These are phyloP conservation scores for Poecilobothrus nobilitatus DNA, from an alignment of 2,888 invertebrate genomes.

Conservation along the genomic window DNA sequence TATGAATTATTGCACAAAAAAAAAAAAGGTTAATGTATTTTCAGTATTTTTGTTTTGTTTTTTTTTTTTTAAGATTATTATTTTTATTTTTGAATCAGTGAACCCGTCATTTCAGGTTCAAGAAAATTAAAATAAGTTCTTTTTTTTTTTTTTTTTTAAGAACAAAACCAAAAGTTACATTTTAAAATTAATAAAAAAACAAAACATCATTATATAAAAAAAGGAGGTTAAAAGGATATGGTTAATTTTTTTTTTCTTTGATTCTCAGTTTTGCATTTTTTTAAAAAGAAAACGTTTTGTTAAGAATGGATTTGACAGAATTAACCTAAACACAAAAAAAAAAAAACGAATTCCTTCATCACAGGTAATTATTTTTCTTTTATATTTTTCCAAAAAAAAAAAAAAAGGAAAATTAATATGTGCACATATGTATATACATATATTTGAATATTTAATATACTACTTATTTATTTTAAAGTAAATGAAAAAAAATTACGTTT, in stretches of 20 bases:
- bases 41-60: background rate
- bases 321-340: background rate
- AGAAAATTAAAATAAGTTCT: background rate
- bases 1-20: background rate
- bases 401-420: no score
- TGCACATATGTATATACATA: no score
- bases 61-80: background rate
- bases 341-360: no score
- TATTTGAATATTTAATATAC: no score
- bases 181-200: background rate
- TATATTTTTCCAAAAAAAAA: no score
- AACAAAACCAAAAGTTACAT: background rate
- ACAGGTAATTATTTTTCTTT: no score
- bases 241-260: background rate
- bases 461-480: no score
- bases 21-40: conserved; percentile 3
- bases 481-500: no score
- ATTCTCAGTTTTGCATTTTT: background rate
- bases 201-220: background rate
- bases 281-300: no score
- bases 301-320: background rate
- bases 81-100: background rate
- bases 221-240: background rate
- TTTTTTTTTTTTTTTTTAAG: background rate
- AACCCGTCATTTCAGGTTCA: background rate